Evolutionary conservation across 2,888 invertebrate genomes (phyloP).

Genomic region (Holacanthella duospinosa): DNA sequence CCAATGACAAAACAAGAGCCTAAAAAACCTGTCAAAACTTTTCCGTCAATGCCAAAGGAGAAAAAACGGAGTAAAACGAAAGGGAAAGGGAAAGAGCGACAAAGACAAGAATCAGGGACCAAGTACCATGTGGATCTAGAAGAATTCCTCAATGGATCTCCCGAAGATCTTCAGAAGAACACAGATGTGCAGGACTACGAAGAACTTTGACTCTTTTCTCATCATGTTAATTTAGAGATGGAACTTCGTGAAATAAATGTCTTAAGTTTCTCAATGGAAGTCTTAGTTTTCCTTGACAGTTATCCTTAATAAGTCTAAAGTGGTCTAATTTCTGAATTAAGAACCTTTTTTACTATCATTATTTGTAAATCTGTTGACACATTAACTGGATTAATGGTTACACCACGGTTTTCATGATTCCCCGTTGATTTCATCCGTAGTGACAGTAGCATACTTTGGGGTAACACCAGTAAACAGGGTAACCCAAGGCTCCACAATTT

Average conservation of each 20-base stretch:
- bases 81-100: neutral
- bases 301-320: too few relatives aligned
- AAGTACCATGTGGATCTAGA: conserved; percentile 50
- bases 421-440: conserved; percentile 8
- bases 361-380: too few relatives aligned
- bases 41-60: neutral
- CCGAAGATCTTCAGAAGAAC: conserved; percentile 41
- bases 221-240: neutral
- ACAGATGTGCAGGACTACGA: conserved; percentile 1
- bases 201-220: neutral
- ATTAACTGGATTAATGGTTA: too few relatives aligned
- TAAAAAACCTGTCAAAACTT: conserved; percentile 5
- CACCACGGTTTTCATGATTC: too few relatives aligned
- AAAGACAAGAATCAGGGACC: conserved; percentile 40
- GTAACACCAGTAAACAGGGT: conserved; percentile 19
- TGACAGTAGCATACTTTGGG: conserved; percentile 16
- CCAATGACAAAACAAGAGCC: conserved; percentile 1
- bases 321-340: too few relatives aligned
- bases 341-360: too few relatives aligned
- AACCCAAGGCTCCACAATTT: conserved; percentile 12
- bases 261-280: too few relatives aligned
- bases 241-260: too few relatives aligned
- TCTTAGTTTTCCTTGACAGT: too few relatives aligned
- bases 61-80: conserved; percentile 3
- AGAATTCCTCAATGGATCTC: conserved; percentile 51